Base-by-base conservation (phyloP, 1,140 invertebrate species). In the Sarcophaga peregrina region DNA sequence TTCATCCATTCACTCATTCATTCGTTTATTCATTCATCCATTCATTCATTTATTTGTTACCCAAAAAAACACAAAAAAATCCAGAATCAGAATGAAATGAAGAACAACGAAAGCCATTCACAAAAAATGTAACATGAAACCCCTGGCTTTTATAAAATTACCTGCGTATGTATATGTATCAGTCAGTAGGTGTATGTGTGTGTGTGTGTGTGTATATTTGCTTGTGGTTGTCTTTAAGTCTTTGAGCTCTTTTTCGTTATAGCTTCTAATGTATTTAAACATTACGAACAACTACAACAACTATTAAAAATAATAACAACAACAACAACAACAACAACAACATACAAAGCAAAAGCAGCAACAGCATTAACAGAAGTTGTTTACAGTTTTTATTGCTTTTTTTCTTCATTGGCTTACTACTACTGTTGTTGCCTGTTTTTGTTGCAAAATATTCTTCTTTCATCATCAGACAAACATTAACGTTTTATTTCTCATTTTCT, bases 401-500 rank as follows among this genome's bases (percentile, higher is more conserved):
- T 9, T 9, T 20, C n/a, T 68, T 58, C 13, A 58, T 6, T 7
- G 13, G 54, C 54, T n/a, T n/a, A 58, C 6, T n/a, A n/a, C n/a
- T n/a, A n/a, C 7, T 58, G 13, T 58, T n/a, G 13, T 58, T 58
- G 4, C 54, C 0, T 73, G 50, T 73, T 9, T 50, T 37, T 37
- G 37, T 82, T 58, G 54, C 54, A n/a, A 25, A 17, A 68, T 8
- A 10, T 46, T 74, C 73, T 74, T 74, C 37, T 74, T 20, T 46
- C 37, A 20, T 74, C 73, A 46, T 74, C 37, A 46, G 25, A 10
- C 13, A 10, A 10, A 45, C 15, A 74, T 74, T 74, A 74, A 74
- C 7, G 45, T 74, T 74, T 74, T 74, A 46, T 74, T 13, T 5
- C 10, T 74, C 3, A 74, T 46, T 74, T 46, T 46, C 7, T 62